These are phyloP conservation scores for Sinella curviseta DNA, from an alignment of 1,140 invertebrate species.

Conservation along the genomic window DNA sequence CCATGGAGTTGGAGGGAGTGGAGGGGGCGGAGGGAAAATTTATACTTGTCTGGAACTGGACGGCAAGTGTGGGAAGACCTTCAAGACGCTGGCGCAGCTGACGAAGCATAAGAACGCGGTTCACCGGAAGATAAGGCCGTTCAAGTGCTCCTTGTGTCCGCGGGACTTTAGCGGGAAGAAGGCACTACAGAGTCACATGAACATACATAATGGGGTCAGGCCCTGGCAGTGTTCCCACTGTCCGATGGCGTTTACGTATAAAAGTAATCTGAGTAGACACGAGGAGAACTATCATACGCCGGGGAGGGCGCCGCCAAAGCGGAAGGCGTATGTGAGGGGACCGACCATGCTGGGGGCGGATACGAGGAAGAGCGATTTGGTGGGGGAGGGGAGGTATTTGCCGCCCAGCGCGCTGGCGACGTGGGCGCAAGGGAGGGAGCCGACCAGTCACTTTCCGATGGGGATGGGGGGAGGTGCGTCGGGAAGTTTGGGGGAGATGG, in stretches of 20 bases:
- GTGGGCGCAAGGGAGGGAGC: neutral
- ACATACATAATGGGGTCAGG: neutral
- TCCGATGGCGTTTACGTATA: neutral
- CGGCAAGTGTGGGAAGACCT: neutral
- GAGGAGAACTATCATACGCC: neutral
- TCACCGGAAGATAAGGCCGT: neutral
- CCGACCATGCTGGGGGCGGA: neutral
- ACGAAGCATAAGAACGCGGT: neutral
- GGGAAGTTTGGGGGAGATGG: no score
- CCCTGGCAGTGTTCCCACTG: neutral
- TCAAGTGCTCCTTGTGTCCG: neutral
- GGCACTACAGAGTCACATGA: neutral
- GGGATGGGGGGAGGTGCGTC: no score
- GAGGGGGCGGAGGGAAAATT: neutral
- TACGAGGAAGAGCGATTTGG: neutral
- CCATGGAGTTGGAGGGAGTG: neutral
- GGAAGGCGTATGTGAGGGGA: neutral
- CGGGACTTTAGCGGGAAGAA: neutral
- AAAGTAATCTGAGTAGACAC: neutral
- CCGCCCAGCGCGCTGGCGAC: neutral
- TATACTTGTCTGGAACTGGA: neutral
- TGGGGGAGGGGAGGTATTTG: neutral
- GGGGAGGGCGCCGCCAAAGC: neutral
- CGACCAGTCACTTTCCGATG: neutral
- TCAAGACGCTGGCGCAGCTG: neutral